Evolutionary conservation across 2,113 vertebrate genomes (phyloP).

Genomic region (Mirounga angustirostris): DNA sequence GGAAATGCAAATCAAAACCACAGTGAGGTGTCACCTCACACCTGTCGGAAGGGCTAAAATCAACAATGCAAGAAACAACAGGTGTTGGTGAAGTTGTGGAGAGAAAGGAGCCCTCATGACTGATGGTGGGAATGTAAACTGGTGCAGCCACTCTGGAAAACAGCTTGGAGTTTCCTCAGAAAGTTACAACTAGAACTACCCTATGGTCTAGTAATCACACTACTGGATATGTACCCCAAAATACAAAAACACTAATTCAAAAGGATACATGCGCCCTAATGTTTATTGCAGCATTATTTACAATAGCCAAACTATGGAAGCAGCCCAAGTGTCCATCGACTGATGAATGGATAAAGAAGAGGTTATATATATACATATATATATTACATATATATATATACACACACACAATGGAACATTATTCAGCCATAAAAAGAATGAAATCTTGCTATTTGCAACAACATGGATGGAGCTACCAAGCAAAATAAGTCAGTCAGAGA

Average conservation of each 20-base stretch:
- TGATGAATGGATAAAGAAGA: too few species aligned
- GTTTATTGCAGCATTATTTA: too few species aligned
- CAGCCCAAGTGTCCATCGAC: too few species aligned
- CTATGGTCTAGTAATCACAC: neutral
- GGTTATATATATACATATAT: too few species aligned
- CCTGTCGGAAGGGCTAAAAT: neutral
- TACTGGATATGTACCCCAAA: neutral
- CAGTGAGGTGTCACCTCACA: neutral
- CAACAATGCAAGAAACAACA: neutral
- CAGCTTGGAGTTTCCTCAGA: neutral
- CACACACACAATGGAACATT: too few species aligned
- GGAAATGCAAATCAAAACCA: neutral
- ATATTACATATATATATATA: too few species aligned
- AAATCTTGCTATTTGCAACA: too few species aligned
- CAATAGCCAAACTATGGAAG: too few species aligned
- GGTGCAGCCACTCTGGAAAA: neutral
- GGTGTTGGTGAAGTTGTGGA: neutral
- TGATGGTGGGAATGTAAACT: neutral
- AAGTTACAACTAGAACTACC: neutral
- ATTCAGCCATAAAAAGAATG: too few species aligned
- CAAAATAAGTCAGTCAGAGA: too few species aligned
- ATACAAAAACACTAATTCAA: neutral
- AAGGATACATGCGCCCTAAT: too few species aligned
- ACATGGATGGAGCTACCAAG: too few species aligned
- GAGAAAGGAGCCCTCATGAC: neutral